These are phyloP conservation scores for Sigmodon hispidus DNA, from an alignment of 2,113 vertebrate species.

Conservation along the genomic window DNA sequence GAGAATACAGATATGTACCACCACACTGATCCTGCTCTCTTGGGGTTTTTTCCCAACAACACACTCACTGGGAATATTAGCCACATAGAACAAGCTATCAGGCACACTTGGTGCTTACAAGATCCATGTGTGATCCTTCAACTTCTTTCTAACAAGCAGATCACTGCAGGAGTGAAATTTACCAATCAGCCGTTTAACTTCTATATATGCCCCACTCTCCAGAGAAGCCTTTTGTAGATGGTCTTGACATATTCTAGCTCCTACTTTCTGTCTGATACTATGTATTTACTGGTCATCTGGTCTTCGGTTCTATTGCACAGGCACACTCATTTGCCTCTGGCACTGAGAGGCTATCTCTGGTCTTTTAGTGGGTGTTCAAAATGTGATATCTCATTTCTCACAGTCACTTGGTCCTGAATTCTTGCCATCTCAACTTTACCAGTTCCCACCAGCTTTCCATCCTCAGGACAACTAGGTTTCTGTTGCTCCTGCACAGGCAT, in stretches of 20 bases:
- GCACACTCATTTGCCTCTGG: neutral
- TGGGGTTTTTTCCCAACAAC: neutral
- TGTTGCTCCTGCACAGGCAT: neutral
- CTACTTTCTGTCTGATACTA: neutral
- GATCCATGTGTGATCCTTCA: neutral
- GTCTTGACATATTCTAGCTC: neutral
- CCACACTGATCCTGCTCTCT: neutral
- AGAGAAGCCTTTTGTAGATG: neutral
- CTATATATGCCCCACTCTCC: neutral
- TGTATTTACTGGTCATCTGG: neutral
- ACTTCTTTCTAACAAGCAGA: accelerated
- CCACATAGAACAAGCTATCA: accelerated
- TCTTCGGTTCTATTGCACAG: no score
- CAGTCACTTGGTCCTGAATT: accelerated
- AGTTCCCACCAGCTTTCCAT: neutral
- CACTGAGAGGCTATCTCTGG: no score
- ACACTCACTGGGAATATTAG: accelerated
- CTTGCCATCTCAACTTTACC: neutral
- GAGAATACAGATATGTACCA: neutral
- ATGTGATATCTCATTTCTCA: neutral
- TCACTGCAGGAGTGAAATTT: no score
- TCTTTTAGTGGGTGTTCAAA: no score
- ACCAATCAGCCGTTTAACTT: neutral
- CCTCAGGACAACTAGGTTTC: neutral
- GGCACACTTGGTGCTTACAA: accelerated